Evolutionary conservation across 2,888 invertebrate species (phyloP), one percentile per base, ranked within the genome.

Genomic region (Cephus nigrinus): DNA sequence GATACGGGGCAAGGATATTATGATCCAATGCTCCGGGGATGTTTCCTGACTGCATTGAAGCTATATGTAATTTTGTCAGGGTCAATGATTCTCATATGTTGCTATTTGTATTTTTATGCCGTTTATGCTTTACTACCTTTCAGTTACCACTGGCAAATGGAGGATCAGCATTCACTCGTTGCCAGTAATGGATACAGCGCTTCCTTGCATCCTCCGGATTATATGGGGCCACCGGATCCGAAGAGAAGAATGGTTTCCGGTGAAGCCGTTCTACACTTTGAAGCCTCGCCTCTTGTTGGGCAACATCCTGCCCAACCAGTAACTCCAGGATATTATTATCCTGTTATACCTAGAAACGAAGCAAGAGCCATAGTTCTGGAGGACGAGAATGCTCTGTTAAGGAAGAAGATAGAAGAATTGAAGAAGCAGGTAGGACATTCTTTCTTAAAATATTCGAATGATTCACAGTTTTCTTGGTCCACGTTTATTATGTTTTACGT

Each of bases 341-440:
- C 90, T 23, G 89, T 90, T n/a, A 90, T 90, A 82, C 90, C 89
- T 1, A 88, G 90, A 78, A 90, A 90, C 69, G 90, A 90, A 84
- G 89, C 90, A 77, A 92, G 93, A 79, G 92, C 92, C 33, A 88
- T 93, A 80, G 92, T 93, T 84, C 87, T 94, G 68, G 94, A 95
- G 87, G 95, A 96, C 85, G 96, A 96, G 90, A 96, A 95, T 87
- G 92, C 92, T 75, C 90, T 95, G 83, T 90, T 96, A 76, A 93
- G 95, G 81, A 94, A 95, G 84, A 94, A 95, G 88, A 93, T 96
- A 74, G 95, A 95, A 74, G 95, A 95, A 84, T 90, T 96, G 78
- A 95, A 95, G 88, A 94, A 95, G 87, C 94, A 95, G 91, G 94
- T 94, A 83, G 88, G 90, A 71, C 2, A 33, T 76, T 31, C 69